phyloP scores from a whole-genome alignment of 1,140 invertebrate species.

The Neodiprion fabricii region DNA sequence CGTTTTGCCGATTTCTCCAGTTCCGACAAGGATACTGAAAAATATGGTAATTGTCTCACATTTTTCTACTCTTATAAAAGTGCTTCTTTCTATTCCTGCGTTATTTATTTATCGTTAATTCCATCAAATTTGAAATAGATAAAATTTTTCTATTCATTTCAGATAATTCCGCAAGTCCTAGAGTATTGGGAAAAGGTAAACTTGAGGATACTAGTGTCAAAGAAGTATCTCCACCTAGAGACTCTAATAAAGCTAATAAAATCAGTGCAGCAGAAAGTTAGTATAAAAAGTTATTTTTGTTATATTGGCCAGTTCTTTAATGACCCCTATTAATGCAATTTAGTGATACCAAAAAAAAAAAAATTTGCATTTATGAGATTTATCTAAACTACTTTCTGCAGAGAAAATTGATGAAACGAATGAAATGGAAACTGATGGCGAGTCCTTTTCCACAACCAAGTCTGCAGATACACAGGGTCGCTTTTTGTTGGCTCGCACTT shows the following conservation, averaged over 20 bases:
- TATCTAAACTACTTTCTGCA: conserved; percentile 28
- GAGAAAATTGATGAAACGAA: conserved; percentile 41
- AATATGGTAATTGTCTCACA: conserved; percentile 38
- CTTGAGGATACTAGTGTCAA: not conserved
- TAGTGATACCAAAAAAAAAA: not conserved
- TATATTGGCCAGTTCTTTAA: too few relatives aligned
- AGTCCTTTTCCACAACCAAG: conserved; percentile 30
- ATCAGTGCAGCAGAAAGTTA: not conserved
- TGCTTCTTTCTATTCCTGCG: too few relatives aligned
- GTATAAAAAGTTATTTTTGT: not conserved
- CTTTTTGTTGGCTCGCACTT: conserved; percentile 65
- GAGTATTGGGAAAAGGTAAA: not conserved
- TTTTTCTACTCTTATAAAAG: not conserved
- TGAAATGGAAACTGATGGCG: conserved; percentile 33
- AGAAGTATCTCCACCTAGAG: not conserved
- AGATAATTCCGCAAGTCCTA: not conserved
- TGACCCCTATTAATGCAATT: too few relatives aligned
- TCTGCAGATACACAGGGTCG: conserved; percentile 33
- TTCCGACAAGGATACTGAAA: conserved; percentile 40
- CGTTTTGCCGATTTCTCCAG: conserved; percentile 59
- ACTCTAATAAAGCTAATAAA: not conserved
- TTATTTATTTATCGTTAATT: not conserved
- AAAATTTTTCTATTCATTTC: not conserved
- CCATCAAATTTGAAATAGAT: not conserved
- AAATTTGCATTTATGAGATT: not conserved